Percentiles rank a stretch among this genome's conserved stretches.
These are phyloP conservation scores for Cydia amplana DNA, from an alignment of 1,140 invertebrate genomes.

Conservation along the genomic window DNA sequence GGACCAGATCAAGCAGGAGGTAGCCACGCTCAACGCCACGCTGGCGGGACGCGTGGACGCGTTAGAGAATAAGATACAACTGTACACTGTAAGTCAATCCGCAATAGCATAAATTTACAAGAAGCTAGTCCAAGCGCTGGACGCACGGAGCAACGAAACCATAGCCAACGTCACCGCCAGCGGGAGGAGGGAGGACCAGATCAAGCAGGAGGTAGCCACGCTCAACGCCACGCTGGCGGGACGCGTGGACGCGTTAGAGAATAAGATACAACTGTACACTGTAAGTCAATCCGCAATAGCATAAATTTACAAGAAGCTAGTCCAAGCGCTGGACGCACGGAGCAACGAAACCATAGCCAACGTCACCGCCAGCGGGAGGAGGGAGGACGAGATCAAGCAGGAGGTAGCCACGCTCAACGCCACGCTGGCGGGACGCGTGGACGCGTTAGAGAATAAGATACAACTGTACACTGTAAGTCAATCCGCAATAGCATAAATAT, in stretches of 20 bases:
- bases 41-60: slow-evolving; percentile 53
- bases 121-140: slow-evolving; percentile 54
- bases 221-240: slow-evolving; percentile 56
- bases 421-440: slow-evolving; percentile 54
- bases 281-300: slow-evolving; percentile 49
- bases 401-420: slow-evolving; percentile 51
- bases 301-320: slow-evolving; percentile 46
- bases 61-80: slow-evolving; percentile 57
- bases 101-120: too few species aligned
- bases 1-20: slow-evolving; percentile 51
- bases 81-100: slow-evolving; percentile 54
- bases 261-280: slow-evolving; percentile 57
- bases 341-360: slow-evolving; percentile 67
- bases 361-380: slow-evolving; percentile 50
- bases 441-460: slow-evolving; percentile 57
- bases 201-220: slow-evolving; percentile 47
- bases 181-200: slow-evolving; percentile 50
- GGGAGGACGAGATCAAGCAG: slow-evolving; percentile 51
- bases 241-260: slow-evolving; percentile 56
- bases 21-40: slow-evolving; percentile 53
- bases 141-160: slow-evolving; percentile 63
- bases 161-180: slow-evolving; percentile 58
- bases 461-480: slow-evolving; percentile 58
- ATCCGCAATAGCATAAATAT: too few species aligned
- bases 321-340: slow-evolving; percentile 58